phyloP scores from a whole-genome alignment of 2,113 vertebrate species.

The Vanacampus margaritifer region DNA sequence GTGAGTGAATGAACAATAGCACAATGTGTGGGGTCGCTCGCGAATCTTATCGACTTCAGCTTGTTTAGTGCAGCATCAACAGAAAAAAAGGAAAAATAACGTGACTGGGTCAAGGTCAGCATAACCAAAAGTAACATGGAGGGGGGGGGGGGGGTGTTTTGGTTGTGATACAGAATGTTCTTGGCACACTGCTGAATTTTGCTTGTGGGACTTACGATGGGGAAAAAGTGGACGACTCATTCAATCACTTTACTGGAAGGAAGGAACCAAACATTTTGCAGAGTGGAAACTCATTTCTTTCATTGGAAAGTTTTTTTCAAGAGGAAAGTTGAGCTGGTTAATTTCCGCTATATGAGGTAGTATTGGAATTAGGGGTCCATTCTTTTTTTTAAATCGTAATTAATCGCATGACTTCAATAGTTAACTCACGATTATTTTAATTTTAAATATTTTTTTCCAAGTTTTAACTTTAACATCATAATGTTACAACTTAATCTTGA shows the following conservation, averaged over 20 bases:
- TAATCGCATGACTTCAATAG: too few relatives aligned
- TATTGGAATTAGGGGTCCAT: too few relatives aligned
- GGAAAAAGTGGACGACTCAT: neutral
- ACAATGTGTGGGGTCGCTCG: neutral
- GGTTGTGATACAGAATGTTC: neutral
- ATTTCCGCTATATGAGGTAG: too few relatives aligned
- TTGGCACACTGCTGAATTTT: neutral
- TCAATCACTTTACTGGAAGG: neutral
- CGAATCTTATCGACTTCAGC: conserved; percentile 1
- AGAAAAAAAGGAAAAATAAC: neutral
- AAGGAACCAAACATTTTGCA: neutral
- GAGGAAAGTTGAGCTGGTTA: too few relatives aligned
- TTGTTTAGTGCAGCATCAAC: neutral
- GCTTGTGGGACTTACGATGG: neutral
- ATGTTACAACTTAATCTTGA: too few relatives aligned
- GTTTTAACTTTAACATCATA: too few relatives aligned
- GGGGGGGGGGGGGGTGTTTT: neutral
- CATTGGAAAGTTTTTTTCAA: neutral
- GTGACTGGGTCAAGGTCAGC: neutral
- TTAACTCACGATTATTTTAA: too few relatives aligned
- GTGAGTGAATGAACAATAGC: neutral
- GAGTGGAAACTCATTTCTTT: conserved; percentile 6
- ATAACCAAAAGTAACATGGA: neutral
- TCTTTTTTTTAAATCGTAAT: too few relatives aligned
- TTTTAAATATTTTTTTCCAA: too few relatives aligned